Base-by-base conservation (phyloP, 2,888 invertebrate species). In the Tortricodes alternella region DNA sequence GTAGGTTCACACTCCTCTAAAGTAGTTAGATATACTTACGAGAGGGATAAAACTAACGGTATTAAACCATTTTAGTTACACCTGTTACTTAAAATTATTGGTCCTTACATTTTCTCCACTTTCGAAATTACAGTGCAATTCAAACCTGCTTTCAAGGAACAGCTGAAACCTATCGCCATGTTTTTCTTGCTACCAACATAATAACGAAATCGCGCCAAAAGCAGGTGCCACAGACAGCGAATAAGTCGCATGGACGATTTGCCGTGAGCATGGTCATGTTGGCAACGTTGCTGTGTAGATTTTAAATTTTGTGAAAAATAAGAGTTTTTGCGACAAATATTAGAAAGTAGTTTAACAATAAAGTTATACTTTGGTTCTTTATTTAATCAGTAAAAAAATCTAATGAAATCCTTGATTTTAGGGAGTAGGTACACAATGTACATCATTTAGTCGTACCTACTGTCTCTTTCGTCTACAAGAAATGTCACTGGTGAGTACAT, bases 191-290 rank as follows among this genome's bases (percentile, higher is more conserved):
- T 51, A 57, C 61, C 43, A 53, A 52, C 62, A 62, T 69, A 70
- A 65, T 67, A 70, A 67, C 67, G 62, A 63, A 69, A 68, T 74
- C 66, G 64, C 65, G 64, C 57, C 67, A 64, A 70, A 68, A 68
- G 67, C 79, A 77, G 77, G 78, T 80, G 80, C 67, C 63, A 68
- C 64, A 57, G 62, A 67, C 60, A 65, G 73, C 73, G 78, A 78
- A 80, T 71, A 80, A 80, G 74, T 70, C 71, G 66, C 74, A 69
- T 67, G 71, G 70, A 75, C 74, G 73, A 76, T 78, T 78, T 74
- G 73, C 62, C 62, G 70, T 32, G 60, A 8, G 32, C 34, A 35
- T 35, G 41, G 39, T 32, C 39, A 53, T 48, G 53, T 55, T 41
- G 46, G 53, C 41, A 35, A 2, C 9, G 8, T 52, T 52, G 53